Base-by-base conservation (phyloP, 2,113 vertebrate genomes). In the Eptesicus fuscus region DNA sequence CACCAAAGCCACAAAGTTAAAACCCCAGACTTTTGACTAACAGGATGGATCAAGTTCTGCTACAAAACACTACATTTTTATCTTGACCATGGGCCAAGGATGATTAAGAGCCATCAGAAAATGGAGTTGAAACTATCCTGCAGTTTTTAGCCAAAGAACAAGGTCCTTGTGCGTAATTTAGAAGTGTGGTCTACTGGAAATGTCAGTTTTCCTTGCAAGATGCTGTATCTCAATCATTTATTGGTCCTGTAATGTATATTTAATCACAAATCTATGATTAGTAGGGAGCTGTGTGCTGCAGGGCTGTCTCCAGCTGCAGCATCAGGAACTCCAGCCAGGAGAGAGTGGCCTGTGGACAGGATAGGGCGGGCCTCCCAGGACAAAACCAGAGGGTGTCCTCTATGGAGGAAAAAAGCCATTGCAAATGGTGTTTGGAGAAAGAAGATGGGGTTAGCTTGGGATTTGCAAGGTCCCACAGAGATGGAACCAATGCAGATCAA, bases 241-340 rank as follows among this genome's bases (percentile, higher is more conserved):
- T 96, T 83, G 51, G 85, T 76, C 59, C 95, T 97, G 92, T 97
- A 71, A 98, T 95, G 94, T 96, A 95, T 97, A 98, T 97, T 98
- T 96, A 95, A 93, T 96, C 97, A 83, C 1, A 42, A 96, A 53
- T 30, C 47, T 77, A 17, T 88, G 88, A 96, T 83, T 70, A 96
- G 80, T 56, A 96, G 93, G 77, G 63, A 95, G 13, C 91, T 88
- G 25, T 3, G 16, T 42, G 42, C 59, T 83, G 42, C 92, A 59
- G 77, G 88, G 78, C 95, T 84, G 84, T 94, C 91, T 97, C 80
- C 44, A 90, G 18, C 82, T 25, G 0, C 0, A 4, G 90, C 49
- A 83, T 77, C 0, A 0, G 30, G 69, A 96, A 95, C 95, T 95
- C 42, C 79, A 87, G 6, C 95, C 79, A 32, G 71, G 70, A 94